Conservation (phyloP, 2,113 vertebrate species). For the Eulacestoma nigropectus region DNA sequence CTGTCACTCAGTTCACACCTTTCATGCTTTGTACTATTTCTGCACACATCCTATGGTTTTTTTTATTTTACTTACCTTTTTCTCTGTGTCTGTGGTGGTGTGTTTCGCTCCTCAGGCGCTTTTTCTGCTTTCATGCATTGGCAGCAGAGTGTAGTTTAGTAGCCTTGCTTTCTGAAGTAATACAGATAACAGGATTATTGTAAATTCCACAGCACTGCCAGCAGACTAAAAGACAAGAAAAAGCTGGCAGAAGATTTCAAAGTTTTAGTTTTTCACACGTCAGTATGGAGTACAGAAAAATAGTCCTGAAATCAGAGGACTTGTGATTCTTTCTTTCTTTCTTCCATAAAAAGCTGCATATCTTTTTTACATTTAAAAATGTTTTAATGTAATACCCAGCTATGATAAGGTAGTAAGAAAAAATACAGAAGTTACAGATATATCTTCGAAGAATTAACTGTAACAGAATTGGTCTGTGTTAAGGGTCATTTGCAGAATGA, state of each 20-base stretch:
- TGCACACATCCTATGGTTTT: not conserved
- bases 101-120: not conserved
- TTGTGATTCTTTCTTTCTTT: not conserved
- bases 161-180: slow-evolving; percentile 33
- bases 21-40: not conserved
- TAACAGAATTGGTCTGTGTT: not conserved
- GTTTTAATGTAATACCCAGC: not conserved
- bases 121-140: slow-evolving; percentile 11
- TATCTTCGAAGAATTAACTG: not conserved
- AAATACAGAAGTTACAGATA: not conserved
- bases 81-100: not conserved
- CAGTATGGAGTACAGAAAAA: not conserved
- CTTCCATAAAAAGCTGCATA: not conserved
- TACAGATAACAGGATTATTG: slow-evolving; percentile 49
- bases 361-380: not conserved
- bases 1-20: not conserved
- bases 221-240: slow-evolving; percentile 15
- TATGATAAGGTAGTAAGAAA: not conserved
- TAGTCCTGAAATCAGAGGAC: not conserved
- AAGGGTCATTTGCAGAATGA: not conserved
- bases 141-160: slow-evolving; percentile 35
- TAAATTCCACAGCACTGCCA: slow-evolving; percentile 42
- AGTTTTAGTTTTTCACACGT: slow-evolving; percentile 1
- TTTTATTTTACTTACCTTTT: not conserved
- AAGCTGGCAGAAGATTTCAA: not conserved